Evolutionary conservation across 2,113 vertebrate genomes (phyloP), one percentile per base, ranked within the genome.

Genomic region (Gallinago media): DNA sequence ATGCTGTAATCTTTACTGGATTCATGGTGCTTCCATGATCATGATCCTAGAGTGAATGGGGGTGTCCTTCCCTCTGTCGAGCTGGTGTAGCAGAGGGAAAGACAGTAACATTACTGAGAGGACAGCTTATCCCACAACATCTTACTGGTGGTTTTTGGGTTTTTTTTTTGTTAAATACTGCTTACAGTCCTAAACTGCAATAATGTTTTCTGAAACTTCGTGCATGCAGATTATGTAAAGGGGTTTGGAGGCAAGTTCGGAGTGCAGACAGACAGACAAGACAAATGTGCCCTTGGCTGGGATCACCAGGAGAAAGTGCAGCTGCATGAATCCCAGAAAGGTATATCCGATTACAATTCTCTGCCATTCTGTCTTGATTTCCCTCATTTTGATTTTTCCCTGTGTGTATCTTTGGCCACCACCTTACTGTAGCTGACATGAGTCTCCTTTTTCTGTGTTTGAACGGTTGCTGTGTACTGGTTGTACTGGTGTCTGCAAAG

Each of bases 201-300:
- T 68, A 11, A 92, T 11, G 16, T 72, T 54, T 76, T 91, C 21
- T 96, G 94, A 56, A 85, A 79, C 87, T 96, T 95, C 89, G n/a
- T 95, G 31, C 96, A 44, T 47, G 22, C 95, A 99, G 99, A 99
- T 95, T 99, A 99, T 1, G 98, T 99, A 22, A 99, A 99, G 78
- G 99, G 99, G 15, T 99, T 99, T 29, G 99, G 99, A 83, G 99
- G 99, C 20, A 99, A 99, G 95, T 99, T 99, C n/a, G 99, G 99
- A 0, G 99, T 99, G 84, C 99, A 99, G 98, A 99, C 98, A 25
- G 99, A 99, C 98, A 97, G 99, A 81, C 99, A 99, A 96, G 99
- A 99, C 96, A 99, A 99, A 34, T 99, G 99, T 3, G 99, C 99
- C 0, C 97, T 99, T 59, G 99, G 99, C 82, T 99, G 99, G 99